These are phyloP conservation scores for Calcarius lapponicus DNA, from an alignment of 2,797 vertebrate genomes.

Conservation along the genomic window DNA sequence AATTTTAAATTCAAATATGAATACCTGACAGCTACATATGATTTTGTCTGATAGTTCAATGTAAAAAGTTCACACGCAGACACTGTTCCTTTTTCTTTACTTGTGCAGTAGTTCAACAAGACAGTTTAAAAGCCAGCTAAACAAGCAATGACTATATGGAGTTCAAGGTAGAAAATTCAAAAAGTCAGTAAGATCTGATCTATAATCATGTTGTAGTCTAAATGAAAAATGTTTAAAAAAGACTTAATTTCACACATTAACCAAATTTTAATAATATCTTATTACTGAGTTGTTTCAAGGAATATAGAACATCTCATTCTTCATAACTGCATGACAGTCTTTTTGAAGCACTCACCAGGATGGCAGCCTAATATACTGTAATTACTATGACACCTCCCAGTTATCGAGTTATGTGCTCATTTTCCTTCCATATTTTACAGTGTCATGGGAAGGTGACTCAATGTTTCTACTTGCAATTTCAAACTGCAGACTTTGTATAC, in stretches of 20 bases:
- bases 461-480: background rate
- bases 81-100: background rate
- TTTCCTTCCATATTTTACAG: background rate
- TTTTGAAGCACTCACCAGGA: background rate
- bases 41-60: background rate
- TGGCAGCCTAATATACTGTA: background rate
- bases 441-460: background rate
- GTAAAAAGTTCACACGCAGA: background rate
- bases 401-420: background rate
- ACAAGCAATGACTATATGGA: background rate
- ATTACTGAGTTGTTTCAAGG: background rate
- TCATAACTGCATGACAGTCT: background rate
- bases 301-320: background rate
- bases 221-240: background rate
- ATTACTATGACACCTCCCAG: background rate
- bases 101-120: background rate
- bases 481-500: background rate
- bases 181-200: background rate
- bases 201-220: background rate
- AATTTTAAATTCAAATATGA: background rate
- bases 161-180: background rate
- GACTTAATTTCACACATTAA: background rate
- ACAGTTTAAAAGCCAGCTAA: background rate
- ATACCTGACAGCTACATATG: background rate
- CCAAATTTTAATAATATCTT: background rate